phyloP scores from a whole-genome alignment of 2,113 vertebrate genomes.

The Salvator merianae region DNA sequence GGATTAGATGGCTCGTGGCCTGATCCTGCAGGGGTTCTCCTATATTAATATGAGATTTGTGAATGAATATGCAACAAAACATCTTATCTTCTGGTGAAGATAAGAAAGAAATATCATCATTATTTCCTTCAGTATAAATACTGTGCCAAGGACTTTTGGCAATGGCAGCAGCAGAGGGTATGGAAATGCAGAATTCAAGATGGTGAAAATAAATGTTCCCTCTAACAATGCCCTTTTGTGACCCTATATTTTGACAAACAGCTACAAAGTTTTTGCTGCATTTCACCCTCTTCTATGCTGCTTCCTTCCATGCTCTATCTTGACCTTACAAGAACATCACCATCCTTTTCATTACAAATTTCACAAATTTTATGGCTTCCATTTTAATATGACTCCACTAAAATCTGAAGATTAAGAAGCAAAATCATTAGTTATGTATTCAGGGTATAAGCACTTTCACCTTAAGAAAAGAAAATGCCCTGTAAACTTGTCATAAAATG shows the following conservation, averaged over 20 bases:
- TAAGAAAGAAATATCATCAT: background rate
- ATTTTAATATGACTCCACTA: constrained; percentile 33
- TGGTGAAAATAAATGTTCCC: background rate
- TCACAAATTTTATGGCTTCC: constrained; percentile 36
- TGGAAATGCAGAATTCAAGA: background rate
- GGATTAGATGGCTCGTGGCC: too few relatives aligned
- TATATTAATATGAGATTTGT: background rate
- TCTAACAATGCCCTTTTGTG: background rate
- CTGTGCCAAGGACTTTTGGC: background rate
- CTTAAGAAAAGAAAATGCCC: constrained; percentile 47
- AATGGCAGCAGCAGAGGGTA: too few relatives aligned
- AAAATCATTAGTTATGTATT: constrained; percentile 52
- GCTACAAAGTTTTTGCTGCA: background rate
- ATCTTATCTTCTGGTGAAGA: background rate
- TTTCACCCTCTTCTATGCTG: background rate
- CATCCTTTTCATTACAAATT: constrained; percentile 43
- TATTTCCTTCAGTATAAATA: background rate
- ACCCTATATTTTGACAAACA: background rate
- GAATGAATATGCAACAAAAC: background rate
- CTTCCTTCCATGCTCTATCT: background rate
- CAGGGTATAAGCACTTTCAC: constrained; percentile 40
- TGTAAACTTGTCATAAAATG: constrained; percentile 57
- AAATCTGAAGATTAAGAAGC: constrained; percentile 52
- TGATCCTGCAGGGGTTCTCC: too few relatives aligned
- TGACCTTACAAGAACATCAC: background rate